Conservation (phyloP, 2,888 invertebrate species). For the Petrolisthes cinctipes region DNA sequence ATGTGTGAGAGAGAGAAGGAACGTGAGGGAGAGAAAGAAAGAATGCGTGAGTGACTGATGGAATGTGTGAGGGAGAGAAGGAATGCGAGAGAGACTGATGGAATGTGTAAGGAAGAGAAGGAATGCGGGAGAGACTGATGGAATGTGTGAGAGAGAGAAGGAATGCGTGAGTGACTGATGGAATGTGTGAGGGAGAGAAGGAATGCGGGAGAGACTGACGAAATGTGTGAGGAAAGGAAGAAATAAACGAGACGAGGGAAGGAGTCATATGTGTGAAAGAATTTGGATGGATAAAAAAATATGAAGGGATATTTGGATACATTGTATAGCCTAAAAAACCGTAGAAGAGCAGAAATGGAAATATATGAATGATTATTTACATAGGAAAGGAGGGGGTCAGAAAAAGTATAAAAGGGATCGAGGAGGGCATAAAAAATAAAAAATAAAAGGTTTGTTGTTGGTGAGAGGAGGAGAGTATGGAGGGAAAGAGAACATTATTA, state of each 20-base stretch:
- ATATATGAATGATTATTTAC: not conserved
- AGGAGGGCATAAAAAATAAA: not conserved
- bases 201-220: not conserved
- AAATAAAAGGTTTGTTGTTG: not conserved
- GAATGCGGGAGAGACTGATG: not conserved
- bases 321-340: not conserved
- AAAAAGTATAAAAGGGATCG: not conserved
- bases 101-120: not conserved
- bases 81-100: not conserved
- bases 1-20: not conserved
- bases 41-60: not conserved
- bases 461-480: not conserved
- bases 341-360: not conserved
- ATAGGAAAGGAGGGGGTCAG: no score
- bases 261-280: not conserved
- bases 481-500: no score
- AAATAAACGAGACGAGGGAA: no score
- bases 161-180: not conserved
- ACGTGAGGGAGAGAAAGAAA: not conserved
- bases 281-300: not conserved
- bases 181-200: not conserved
- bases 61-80: not conserved
- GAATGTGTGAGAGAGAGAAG: not conserved
- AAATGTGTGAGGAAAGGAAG: not conserved
- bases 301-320: not conserved